Evolutionary conservation across 2,113 vertebrate species (phyloP).

Genomic region (Corydoras sp.): DNA sequence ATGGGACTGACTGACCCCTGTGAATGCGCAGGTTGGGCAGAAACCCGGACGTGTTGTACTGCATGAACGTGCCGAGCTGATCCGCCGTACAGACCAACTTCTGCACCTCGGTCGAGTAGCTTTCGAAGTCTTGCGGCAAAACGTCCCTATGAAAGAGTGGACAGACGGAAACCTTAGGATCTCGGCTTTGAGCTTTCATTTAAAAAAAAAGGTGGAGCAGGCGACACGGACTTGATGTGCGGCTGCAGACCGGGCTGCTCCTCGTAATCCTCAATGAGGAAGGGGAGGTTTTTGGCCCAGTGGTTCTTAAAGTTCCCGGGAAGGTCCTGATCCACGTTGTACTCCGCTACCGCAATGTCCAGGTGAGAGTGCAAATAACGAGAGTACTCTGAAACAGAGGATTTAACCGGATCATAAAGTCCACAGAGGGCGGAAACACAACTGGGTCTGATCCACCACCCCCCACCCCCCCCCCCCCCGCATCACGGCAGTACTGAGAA

Average conservation of each 20-base stretch:
- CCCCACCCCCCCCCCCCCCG: no score
- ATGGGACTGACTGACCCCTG: conserved; percentile 73
- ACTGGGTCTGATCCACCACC: no score
- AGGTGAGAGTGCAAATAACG: conserved; percentile 93
- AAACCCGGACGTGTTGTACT: conserved; percentile 94
- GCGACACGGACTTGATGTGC: conserved; percentile 81
- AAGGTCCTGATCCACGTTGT: conserved; percentile 85
- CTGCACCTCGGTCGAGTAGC: conserved; percentile 83
- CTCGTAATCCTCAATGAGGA: conserved; percentile 95
- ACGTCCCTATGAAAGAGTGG: conserved; percentile 76
- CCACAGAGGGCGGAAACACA: no score
- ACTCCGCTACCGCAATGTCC: conserved; percentile 86
- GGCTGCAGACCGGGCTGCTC: conserved; percentile 95
- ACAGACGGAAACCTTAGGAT: not conserved
- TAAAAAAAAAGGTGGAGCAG: no score
- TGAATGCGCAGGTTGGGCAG: conserved; percentile 90
- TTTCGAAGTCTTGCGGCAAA: conserved; percentile 88
- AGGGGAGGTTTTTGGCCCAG: conserved; percentile 95
- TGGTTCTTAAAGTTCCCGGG: conserved; percentile 95
- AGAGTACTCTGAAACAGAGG: conserved; percentile 78
- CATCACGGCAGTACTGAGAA: no score
- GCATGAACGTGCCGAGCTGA: conserved; percentile 89
- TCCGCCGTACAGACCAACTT: conserved; percentile 91
- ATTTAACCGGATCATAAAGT: not conserved
- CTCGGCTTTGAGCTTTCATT: no score